Evolutionary conservation across 2,888 invertebrate genomes (phyloP), one percentile per base, ranked within the genome.

Genomic region (Panopea generosa): DNA sequence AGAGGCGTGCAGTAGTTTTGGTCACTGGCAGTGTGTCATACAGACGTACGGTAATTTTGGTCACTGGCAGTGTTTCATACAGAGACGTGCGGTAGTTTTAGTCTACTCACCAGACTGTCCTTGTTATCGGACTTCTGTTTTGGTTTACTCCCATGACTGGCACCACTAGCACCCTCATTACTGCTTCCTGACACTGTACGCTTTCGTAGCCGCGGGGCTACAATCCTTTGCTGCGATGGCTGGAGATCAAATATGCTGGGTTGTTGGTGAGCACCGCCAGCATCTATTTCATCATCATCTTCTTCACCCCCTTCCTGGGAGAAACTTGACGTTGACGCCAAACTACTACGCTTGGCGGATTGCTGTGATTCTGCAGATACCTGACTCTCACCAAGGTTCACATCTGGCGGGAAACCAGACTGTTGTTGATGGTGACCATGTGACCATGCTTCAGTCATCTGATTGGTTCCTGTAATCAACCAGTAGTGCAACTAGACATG

Each of bases 111-210:
- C 68, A 63, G 38, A 52, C 33, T 52, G n/a, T 62, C 68, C 47
- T 68, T 74, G 20, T 57, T 53, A 29, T 60, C 62, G 1, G 40
- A 9, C 11, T 9, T 6, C 24, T 52, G 3, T 16, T 52, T 3
- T 18, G 52, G 20, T 26, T 24, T 43, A 50, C 38, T 47, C 52
- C 69, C 29, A 53, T 61, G 43, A 22, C 56, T 47, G 67, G 60
- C 49, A n/a, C 47, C 45, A 11, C 27, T 47, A 4, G 33, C 11
- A 71, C 88, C 87, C n/a, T 86, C 83, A 6, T 75, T 86, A 72
- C 88, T 88, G 50, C 82, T 85, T 52, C 85, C 90, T 4, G 90
- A 90, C 20, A 79, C 79, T 0, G 89, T 89, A 57, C 90, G 83
- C 47, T 85, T 83, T 16, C 90, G 62, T 47, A 86, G 47, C 47